Evolutionary conservation across 2,113 vertebrate species (phyloP).

Genomic region (Rattus rattus): DNA sequence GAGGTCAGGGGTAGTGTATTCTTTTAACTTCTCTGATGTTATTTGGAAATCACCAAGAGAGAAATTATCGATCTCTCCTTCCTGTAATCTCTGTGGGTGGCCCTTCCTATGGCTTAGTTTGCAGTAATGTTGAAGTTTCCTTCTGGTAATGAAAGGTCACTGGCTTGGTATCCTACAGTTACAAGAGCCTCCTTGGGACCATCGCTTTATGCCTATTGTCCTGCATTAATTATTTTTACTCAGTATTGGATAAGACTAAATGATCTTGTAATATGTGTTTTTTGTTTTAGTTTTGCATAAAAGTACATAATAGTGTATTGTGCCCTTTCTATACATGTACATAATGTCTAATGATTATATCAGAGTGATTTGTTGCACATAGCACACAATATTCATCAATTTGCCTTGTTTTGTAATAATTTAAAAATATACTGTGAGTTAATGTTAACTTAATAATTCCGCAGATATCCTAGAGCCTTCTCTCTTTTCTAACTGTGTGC

Average conservation of each 20-base stretch:
- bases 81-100: slow-evolving; percentile 36
- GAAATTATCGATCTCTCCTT: slow-evolving; percentile 58
- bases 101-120: slow-evolving; percentile 10
- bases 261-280: not conserved
- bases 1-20: not conserved
- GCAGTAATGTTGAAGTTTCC: not conserved
- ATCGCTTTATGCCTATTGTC: not conserved
- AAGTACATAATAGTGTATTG: too few relatives aligned
- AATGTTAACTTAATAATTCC: not conserved
- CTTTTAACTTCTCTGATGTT: not conserved
- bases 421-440: not conserved
- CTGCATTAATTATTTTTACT: not conserved
- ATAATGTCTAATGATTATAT: not conserved
- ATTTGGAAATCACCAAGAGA: slow-evolving; percentile 47
- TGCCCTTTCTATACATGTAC: not conserved
- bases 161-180: slow-evolving; percentile 1
- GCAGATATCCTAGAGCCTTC: not conserved
- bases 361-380: not conserved
- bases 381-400: not conserved
- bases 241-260: slow-evolving; percentile 32
- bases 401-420: not conserved
- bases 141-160: slow-evolving; percentile 60
- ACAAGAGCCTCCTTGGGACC: not conserved
- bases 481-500: not conserved
- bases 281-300: not conserved